These are phyloP conservation scores for Cavia aperea DNA, from an alignment of 2,113 vertebrate species.

Conservation along the genomic window DNA sequence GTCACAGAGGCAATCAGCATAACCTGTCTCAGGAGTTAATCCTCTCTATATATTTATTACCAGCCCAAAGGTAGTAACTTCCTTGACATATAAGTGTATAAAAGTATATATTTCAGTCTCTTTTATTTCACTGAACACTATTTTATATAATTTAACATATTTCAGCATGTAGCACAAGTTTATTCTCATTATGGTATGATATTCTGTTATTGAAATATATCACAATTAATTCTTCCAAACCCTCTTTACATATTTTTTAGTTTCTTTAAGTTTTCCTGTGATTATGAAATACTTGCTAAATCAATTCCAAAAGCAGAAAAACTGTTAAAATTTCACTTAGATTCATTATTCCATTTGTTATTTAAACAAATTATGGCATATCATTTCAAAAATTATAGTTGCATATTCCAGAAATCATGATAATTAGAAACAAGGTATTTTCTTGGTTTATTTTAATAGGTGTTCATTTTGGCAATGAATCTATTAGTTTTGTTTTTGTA, in stretches of 20 bases:
- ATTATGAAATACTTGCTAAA: slow-evolving; percentile 33
- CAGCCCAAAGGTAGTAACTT: neutral
- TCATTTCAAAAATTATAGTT: slow-evolving; percentile 21
- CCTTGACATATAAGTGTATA: neutral
- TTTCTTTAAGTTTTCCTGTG: neutral
- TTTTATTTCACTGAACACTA: slow-evolving; percentile 15
- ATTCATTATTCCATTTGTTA: neutral
- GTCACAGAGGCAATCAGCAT: neutral
- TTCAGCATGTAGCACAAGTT: neutral
- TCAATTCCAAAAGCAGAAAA: slow-evolving; percentile 45
- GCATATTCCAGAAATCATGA: neutral
- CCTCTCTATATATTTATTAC: neutral
- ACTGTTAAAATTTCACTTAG: slow-evolving; percentile 30
- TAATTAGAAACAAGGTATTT: slow-evolving; percentile 20
- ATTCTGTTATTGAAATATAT: neutral
- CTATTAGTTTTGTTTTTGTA: slow-evolving; percentile 19
- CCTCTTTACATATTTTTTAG: neutral
- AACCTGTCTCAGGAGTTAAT: neutral
- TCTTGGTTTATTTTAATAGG: slow-evolving; percentile 36
- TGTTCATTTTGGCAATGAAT: neutral
- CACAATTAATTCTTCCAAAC: neutral
- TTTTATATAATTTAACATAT: neutral
- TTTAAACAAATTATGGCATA: slow-evolving; percentile 20
- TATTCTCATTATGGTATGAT: neutral
- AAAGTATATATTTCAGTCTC: neutral